Conservation (phyloP, 2,113 vertebrate genomes). For the Bucco capensis region DNA sequence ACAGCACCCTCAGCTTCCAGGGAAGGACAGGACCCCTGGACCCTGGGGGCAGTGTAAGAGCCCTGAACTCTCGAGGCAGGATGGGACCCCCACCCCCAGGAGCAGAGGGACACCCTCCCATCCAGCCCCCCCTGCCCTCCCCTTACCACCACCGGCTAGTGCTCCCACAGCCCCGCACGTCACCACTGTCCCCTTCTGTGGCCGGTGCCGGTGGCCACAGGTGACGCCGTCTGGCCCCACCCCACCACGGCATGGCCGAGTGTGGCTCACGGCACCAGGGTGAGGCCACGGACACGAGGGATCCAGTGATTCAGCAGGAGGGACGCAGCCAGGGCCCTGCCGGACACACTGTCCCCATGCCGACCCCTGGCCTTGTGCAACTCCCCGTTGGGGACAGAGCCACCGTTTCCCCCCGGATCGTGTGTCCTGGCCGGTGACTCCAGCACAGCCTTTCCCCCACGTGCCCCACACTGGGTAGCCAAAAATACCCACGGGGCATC, state of each 20-base stretch:
- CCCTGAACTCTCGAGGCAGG: neutral
- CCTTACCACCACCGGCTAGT: neutral
- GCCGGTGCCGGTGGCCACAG: neutral
- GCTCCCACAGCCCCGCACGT: neutral
- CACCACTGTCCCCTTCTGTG: neutral
- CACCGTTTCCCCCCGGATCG: neutral
- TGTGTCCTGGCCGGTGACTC: neutral
- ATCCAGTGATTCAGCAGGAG: neutral
- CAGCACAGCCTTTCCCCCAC: neutral
- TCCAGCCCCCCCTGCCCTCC: neutral
- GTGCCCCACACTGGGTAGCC: neutral
- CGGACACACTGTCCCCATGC: neutral
- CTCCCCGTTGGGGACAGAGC: neutral
- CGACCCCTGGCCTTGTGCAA: neutral
- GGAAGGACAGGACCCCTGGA: neutral
- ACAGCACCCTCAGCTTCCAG: neutral
- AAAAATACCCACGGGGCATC: neutral
- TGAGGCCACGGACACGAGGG: neutral
- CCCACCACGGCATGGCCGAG: neutral
- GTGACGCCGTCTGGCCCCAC: neutral
- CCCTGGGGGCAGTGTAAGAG: neutral
- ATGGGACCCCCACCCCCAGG: neutral
- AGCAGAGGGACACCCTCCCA: accelerated
- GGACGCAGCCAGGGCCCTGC: neutral
- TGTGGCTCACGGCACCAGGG: conserved; percentile 1